These are phyloP conservation scores for Palythoa heliodiscus DNA, from an alignment of 92 coral and sea anemone species.

Conservation along the genomic window DNA sequence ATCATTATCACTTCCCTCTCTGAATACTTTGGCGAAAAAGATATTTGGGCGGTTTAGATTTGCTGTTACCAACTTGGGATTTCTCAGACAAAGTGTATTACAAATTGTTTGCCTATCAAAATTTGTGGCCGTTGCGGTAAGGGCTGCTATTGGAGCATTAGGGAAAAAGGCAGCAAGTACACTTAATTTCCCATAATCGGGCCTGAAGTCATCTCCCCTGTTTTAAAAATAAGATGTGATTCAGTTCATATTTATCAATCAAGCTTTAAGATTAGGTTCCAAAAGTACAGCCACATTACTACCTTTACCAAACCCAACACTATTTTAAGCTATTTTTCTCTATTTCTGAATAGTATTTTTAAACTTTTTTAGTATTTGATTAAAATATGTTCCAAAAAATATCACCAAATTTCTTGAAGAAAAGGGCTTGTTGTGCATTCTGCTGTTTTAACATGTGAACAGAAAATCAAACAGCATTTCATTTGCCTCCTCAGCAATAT, in stretches of 20 bases:
- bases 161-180: conserved; percentile 47
- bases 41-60: conserved; percentile 39
- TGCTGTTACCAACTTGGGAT: conserved; percentile 40
- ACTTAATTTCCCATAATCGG: conserved; percentile 33
- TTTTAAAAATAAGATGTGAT: conserved; percentile 3
- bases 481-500: too few relatives aligned
- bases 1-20: conserved; percentile 24
- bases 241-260: conserved; percentile 8
- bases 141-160: conserved; percentile 46
- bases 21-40: conserved; percentile 32
- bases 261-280: conserved; percentile 14
- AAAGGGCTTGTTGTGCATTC: neutral
- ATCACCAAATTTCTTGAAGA: neutral
- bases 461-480: too few relatives aligned
- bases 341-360: conserved; percentile 1
- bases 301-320: neutral
- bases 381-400: conserved; percentile 1
- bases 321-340: conserved; percentile 13
- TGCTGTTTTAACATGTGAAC: neutral
- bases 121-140: conserved; percentile 47
- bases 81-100: conserved; percentile 32
- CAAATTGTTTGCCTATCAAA: conserved; percentile 30
- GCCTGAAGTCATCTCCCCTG: conserved; percentile 51
- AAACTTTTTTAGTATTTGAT: neutral
- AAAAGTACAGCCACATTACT: neutral